Evolutionary conservation across 2,797 vertebrate genomes (phyloP).

Genomic region (Taeniopygia guttata): DNA sequence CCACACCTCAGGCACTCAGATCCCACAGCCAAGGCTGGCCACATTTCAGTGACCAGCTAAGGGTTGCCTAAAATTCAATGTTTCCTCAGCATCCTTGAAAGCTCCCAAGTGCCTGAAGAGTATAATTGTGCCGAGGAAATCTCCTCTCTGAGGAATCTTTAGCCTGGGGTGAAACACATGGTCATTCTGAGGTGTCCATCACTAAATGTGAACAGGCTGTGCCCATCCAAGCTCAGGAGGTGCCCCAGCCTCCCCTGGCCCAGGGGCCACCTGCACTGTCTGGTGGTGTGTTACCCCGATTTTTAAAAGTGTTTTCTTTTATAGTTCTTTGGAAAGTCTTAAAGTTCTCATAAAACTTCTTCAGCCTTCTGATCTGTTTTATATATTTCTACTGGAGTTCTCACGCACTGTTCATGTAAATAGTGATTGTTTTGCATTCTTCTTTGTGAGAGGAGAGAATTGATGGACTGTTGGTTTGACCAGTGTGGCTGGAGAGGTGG

Average conservation of each 20-base stretch:
- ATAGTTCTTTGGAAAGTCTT: too few relatives aligned
- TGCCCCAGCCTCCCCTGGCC: neutral
- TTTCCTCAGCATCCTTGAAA: neutral
- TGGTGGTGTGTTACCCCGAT: neutral
- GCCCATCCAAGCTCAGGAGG: neutral
- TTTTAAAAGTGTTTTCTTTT: too few relatives aligned
- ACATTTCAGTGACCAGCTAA: neutral
- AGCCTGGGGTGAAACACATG: rapidly evolving
- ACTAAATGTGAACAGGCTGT: neutral
- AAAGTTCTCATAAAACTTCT: too few relatives aligned
- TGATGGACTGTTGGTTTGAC: too few relatives aligned
- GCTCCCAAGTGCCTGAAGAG: neutral
- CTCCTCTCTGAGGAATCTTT: neutral
- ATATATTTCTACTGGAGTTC: too few relatives aligned
- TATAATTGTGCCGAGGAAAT: neutral
- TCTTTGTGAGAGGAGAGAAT: too few relatives aligned
- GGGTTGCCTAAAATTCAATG: neutral
- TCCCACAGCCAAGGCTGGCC: neutral
- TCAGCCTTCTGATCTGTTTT: too few relatives aligned
- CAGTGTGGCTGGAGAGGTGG: too few relatives aligned
- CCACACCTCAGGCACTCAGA: neutral
- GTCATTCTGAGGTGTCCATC: neutral
- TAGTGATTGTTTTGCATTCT: too few relatives aligned
- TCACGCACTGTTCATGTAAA: too few relatives aligned
- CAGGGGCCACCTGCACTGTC: neutral